phyloP scores from a whole-genome alignment of 2,797 vertebrate species.

The Poeciliopsis infans region DNA sequence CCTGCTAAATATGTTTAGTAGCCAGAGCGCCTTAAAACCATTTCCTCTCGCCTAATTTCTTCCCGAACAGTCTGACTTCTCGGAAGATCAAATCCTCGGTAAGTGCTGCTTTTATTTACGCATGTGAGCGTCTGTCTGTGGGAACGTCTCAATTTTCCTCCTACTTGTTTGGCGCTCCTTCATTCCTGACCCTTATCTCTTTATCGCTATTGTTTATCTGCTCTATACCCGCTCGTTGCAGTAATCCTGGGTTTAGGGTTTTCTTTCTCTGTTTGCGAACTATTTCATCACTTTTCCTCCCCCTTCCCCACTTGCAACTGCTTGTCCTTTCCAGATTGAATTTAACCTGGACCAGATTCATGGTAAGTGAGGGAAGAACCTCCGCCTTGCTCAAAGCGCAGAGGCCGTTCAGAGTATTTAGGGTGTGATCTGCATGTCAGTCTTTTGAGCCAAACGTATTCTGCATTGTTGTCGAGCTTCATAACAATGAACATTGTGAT shows the following conservation, averaged over 20 bases:
- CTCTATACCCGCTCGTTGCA: constrained; percentile 54
- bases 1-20: not conserved
- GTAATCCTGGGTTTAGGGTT: constrained; percentile 36
- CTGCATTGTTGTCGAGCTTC: constrained; percentile 39
- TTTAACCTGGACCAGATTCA: constrained; percentile 92
- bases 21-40: constrained; percentile 10
- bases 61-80: constrained; percentile 85
- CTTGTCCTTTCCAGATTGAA: constrained; percentile 87
- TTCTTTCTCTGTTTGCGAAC: constrained; percentile 53
- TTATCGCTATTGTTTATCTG: constrained; percentile 51
- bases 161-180: constrained; percentile 8
- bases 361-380: constrained; percentile 82
- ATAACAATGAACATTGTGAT: constrained; percentile 32
- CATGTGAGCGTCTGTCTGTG: constrained; percentile 15
- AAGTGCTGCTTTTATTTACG: constrained; percentile 64
- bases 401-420: constrained; percentile 49
- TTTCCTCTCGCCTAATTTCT: constrained; percentile 70
- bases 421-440: constrained; percentile 72
- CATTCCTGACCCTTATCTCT: constrained; percentile 58
- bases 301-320: constrained; percentile 64
- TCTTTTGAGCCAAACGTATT: constrained; percentile 32
- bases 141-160: constrained; percentile 16
- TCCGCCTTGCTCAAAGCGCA: constrained; percentile 15
- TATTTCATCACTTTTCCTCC: constrained; percentile 62
- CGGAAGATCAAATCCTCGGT: constrained; percentile 86